A percentile compares a stretch with the other conserved stretches of the same genome.
Evolutionary conservation across 2,797 vertebrate species (phyloP).

Genomic region (Hafferia zeledoni): DNA sequence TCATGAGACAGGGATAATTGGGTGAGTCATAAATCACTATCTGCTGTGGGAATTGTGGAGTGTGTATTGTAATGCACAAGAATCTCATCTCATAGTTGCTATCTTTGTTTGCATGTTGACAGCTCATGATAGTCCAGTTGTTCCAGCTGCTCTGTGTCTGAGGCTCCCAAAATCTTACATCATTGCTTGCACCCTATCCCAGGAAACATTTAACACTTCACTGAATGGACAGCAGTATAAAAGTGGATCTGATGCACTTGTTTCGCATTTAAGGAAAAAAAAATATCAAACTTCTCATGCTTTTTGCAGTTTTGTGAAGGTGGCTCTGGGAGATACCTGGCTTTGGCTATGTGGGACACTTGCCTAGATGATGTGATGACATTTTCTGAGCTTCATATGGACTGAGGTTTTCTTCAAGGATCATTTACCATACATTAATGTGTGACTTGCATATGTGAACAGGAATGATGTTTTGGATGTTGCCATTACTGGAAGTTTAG

Average conservation of each 20-base stretch:
- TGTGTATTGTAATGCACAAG: background rate
- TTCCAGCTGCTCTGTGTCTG: background rate
- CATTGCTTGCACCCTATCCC: background rate
- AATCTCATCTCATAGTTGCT: background rate
- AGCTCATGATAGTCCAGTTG: background rate
- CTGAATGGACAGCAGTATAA: background rate
- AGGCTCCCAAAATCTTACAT: background rate
- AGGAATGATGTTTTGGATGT: background rate
- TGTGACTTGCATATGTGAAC: accelerated
- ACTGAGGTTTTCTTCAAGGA: background rate
- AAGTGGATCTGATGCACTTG: background rate
- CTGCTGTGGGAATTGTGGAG: background rate
- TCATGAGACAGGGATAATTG: background rate
- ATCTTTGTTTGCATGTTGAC: slow-evolving; percentile 28
- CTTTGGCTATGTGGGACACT: background rate
- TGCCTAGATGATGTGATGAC: background rate
- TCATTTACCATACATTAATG: background rate
- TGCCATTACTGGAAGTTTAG: background rate
- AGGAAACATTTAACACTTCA: slow-evolving; percentile 15
- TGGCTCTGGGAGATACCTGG: background rate
- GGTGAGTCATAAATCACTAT: background rate
- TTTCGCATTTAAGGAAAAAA: background rate
- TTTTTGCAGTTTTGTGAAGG: background rate
- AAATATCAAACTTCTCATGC: too few species aligned
- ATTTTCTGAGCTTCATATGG: background rate